Evolutionary conservation across 2,797 vertebrate genomes (phyloP).

Genomic region (Melanotaenia boesemani): DNA sequence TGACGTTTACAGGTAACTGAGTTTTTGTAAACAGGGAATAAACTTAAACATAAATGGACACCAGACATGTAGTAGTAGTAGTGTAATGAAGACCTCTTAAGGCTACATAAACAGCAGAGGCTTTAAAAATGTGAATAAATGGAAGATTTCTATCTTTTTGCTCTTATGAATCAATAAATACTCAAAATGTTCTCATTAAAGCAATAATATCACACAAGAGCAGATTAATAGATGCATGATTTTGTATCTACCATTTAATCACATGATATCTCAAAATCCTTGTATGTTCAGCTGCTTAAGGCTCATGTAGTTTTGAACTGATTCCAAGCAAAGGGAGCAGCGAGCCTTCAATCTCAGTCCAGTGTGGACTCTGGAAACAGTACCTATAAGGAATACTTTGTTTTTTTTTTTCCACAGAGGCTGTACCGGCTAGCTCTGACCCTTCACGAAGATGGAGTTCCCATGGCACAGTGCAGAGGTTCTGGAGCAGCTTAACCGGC

Average conservation of each 20-base stretch:
- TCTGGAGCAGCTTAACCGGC: conserved; percentile 93
- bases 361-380: neutral
- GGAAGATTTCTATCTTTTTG: neutral
- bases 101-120: neutral
- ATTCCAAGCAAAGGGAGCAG: neutral
- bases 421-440: neutral
- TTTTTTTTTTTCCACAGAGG: conserved; percentile 11
- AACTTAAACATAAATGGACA: neutral
- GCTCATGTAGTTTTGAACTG: neutral
- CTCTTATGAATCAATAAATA: neutral
- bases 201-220: neutral
- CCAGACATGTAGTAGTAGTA: neutral
- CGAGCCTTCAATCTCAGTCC: too few relatives aligned
- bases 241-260: too few relatives aligned
- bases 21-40: neutral
- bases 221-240: neutral
- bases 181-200: neutral
- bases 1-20: neutral
- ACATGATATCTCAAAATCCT: neutral
- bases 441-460: conserved; percentile 90
- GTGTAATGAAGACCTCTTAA: neutral
- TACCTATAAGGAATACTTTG: neutral
- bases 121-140: neutral
- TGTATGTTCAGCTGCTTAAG: neutral
- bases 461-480: conserved; percentile 95